phyloP scores from a whole-genome alignment of 2,113 vertebrate species.

The Corythaixoides concolor region DNA sequence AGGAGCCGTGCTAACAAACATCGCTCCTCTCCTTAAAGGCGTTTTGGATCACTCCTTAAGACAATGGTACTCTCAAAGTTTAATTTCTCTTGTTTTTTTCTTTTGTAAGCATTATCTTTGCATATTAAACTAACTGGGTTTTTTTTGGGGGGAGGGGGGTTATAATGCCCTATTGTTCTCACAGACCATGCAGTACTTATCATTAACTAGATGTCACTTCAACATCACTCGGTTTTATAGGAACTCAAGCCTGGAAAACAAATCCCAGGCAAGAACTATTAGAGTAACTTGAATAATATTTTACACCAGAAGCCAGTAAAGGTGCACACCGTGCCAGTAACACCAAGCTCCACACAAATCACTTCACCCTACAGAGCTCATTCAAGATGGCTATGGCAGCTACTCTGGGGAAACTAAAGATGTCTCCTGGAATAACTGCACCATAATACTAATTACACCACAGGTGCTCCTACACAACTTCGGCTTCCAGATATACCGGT shows the following conservation, averaged over 20 bases:
- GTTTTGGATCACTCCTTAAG: neutral
- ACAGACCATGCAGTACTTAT: neutral
- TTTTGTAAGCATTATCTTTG: neutral
- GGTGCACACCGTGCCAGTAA: neutral
- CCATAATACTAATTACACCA: neutral
- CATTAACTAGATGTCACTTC: neutral
- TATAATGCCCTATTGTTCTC: neutral
- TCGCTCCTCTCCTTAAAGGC: neutral
- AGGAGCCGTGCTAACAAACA: neutral
- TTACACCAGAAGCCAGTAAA: neutral
- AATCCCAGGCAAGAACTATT: neutral
- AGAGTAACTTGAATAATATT: neutral
- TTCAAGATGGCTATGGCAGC: constrained; percentile 9
- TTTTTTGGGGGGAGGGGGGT: neutral
- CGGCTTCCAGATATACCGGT: neutral
- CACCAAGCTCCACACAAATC: neutral
- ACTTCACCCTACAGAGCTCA: neutral
- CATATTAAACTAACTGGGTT: neutral
- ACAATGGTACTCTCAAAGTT: neutral
- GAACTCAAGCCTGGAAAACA: constrained; percentile 2
- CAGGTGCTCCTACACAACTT: neutral
- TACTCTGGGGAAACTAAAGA: constrained; percentile 44
- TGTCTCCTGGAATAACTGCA: constrained; percentile 2
- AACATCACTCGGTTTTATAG: neutral
- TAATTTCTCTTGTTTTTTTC: neutral